Evolutionary conservation across 2,113 vertebrate species (phyloP).

Genomic region (Puntigrus tetrazona): DNA sequence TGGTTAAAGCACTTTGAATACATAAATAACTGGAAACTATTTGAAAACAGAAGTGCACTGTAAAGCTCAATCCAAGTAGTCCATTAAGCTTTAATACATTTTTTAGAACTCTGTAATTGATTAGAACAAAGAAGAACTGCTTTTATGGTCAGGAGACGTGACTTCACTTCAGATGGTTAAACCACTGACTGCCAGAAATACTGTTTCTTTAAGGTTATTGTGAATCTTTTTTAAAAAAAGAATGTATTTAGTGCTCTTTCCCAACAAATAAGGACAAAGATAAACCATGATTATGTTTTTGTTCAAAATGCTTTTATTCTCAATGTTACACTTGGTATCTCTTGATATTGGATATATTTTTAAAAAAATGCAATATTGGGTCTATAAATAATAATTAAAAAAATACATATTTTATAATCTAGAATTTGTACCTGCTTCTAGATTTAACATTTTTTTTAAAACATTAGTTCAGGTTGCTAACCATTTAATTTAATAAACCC

Average conservation of each 20-base stretch:
- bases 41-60: too few species aligned
- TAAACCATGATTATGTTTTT: not conserved
- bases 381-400: not conserved
- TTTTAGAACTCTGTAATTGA: too few species aligned
- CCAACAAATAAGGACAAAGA: not conserved
- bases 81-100: too few species aligned
- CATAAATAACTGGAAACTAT: too few species aligned
- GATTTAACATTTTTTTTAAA: not conserved
- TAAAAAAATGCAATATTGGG: not conserved
- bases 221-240: not conserved
- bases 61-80: too few species aligned
- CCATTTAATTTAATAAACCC: not conserved
- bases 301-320: constrained; percentile 18
- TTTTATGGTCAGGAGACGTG: not conserved
- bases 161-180: not conserved
- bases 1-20: too few species aligned
- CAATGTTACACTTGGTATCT: not conserved
- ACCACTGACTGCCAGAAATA: not conserved
- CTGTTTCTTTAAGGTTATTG: not conserved
- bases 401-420: not conserved
- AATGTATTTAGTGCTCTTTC: not conserved
- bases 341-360: not conserved
- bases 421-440: not conserved
- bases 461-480: not conserved
- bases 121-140: not conserved